These are phyloP conservation scores for Talpa occidentalis DNA, from an alignment of 2,113 vertebrate species.

Conservation along the genomic window DNA sequence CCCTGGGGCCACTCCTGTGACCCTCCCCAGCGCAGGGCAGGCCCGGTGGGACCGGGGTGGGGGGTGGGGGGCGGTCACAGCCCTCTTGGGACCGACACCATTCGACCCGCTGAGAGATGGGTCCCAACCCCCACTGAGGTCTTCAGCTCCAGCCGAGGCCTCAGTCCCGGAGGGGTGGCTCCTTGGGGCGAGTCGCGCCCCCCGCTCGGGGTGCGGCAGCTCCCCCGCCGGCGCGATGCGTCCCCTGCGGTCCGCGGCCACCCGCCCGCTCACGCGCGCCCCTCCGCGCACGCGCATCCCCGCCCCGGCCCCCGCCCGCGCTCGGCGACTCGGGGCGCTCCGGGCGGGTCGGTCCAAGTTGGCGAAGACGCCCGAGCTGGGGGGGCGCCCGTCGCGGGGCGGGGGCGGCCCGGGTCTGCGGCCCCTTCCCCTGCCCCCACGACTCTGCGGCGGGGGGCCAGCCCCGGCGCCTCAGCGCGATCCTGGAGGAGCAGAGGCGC, in stretches of 20 bases:
- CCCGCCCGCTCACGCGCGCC: neutral
- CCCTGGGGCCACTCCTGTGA: neutral
- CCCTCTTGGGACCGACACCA: neutral
- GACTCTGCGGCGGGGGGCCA: neutral
- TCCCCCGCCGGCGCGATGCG: rapidly evolving
- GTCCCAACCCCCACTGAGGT: neutral
- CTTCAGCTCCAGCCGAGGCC: neutral
- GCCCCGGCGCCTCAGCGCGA: neutral
- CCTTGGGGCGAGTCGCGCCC: neutral
- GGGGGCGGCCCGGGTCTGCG: neutral
- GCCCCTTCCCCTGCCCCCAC: rapidly evolving
- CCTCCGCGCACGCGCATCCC: slow-evolving; percentile 3
- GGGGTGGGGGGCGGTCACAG: neutral
- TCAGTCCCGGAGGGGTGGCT: neutral
- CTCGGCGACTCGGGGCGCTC: neutral
- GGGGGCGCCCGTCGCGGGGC: neutral
- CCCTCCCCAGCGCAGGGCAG: neutral
- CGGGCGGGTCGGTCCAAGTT: neutral
- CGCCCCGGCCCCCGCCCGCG: neutral
- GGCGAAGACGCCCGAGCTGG: rapidly evolving
- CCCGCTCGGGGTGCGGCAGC: rapidly evolving
- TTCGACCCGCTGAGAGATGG: neutral
- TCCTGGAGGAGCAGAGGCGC: neutral
- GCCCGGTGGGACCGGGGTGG: neutral
- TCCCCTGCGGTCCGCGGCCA: neutral